Conservation (phyloP, 2,113 vertebrate genomes). For the Rhegmatorhina hoffmannsi region DNA sequence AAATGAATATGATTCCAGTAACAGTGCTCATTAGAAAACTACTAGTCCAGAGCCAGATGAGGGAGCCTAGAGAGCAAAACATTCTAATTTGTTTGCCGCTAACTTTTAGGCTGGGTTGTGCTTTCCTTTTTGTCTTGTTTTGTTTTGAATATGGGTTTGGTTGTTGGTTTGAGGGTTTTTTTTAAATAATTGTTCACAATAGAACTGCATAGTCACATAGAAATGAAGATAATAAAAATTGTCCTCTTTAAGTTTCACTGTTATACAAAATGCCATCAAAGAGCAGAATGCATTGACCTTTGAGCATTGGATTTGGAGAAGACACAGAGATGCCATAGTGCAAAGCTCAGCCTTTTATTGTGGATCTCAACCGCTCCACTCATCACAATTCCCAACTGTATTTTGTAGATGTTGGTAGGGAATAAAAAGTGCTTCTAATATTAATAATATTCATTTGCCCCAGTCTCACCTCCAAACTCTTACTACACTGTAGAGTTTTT, state of each 20-base stretch:
- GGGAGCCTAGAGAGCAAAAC: constrained; percentile 58
- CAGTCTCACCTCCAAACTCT: not conserved
- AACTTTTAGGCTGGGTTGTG: not conserved
- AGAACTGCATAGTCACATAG: not conserved
- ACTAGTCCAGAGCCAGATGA: constrained; percentile 55
- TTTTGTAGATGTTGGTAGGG: not conserved
- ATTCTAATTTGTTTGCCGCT: not conserved
- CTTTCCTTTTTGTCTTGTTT: not conserved
- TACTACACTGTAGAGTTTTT: fast-evolving
- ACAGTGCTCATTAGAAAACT: not conserved
- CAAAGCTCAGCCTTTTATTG: not conserved
- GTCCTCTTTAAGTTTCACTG: not conserved
- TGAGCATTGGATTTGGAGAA: not conserved
- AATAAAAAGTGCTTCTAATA: not conserved
- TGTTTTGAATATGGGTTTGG: not conserved
- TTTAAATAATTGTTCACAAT: not conserved
- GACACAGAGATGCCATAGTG: not conserved
- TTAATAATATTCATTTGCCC: not conserved
- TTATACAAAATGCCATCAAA: not conserved
- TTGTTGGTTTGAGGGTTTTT: not conserved
- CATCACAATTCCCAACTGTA: not conserved
- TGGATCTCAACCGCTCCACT: not conserved
- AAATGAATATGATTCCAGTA: not conserved
- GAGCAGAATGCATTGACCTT: not conserved
- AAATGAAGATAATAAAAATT: not conserved